phyloP scores from a whole-genome alignment of 2,888 invertebrate species.

The Phytoseiulus persimilis region DNA sequence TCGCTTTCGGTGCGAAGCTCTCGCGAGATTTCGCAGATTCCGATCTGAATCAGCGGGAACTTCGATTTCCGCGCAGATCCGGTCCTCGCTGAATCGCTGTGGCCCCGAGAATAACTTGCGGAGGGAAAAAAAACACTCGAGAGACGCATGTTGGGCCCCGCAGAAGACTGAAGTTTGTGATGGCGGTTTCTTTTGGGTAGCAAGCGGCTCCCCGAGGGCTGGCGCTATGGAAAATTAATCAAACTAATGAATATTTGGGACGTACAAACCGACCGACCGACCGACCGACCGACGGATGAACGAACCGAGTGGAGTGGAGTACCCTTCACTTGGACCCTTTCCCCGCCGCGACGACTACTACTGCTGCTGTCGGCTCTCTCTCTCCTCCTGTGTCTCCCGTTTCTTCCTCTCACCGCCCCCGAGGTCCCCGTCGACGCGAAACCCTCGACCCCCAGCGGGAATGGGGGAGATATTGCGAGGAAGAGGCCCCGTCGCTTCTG shows the following conservation, averaged over 20 bases:
- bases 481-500: neutral
- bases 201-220: neutral
- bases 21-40: no score
- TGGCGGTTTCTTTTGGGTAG: neutral
- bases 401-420: neutral
- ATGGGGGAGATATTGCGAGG: neutral
- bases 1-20: no score
- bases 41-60: no score
- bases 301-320: neutral
- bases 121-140: neutral
- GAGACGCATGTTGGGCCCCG: neutral
- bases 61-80: no score
- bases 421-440: neutral
- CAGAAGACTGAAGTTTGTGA: neutral
- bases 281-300: neutral
- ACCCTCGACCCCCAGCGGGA: neutral
- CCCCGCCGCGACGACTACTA: neutral
- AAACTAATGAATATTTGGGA: constrained; percentile 39
- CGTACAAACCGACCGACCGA: neutral
- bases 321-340: neutral
- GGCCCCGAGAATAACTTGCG: no score
- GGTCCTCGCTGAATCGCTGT: no score
- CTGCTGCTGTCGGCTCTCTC: neutral
- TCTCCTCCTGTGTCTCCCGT: neutral
- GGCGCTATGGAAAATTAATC: constrained; percentile 38